Evolutionary conservation across 2,888 invertebrate species (phyloP), one percentile per base, ranked within the genome.

Genomic region (Drosophila fulvimacula): DNA sequence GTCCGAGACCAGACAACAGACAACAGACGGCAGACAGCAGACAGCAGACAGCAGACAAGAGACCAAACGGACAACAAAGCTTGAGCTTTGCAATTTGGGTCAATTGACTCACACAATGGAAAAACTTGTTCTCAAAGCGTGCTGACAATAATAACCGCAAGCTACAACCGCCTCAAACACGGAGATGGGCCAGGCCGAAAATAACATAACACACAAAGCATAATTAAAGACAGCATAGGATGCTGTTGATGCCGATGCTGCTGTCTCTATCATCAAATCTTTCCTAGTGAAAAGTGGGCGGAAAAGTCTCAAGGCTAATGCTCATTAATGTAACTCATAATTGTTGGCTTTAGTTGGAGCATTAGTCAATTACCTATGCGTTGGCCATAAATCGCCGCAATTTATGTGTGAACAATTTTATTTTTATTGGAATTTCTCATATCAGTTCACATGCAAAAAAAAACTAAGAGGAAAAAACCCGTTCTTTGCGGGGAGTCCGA

Each of bases 81-180:
- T 81, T 52, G 41, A 73, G 82, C 76, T 73, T 53, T 59, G 58
- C 73, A 73, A 85, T 88, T 85, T 88, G 82, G 85, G 85, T 85
- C 85, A 85, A 85, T 85, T 85, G 85, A 85, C 87, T 88, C 88
- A 74, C 78, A 81, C 69, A 69, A 53, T 41, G 61, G 61, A 56
- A 65, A 76, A 76, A 76, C 88, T 88, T 88, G 87, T 82, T 82
- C 82, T 82, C 75, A 81, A 75, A 77, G 67, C 81, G 38, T 17
- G 67, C 89, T 80, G 82, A 82, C 89, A 86, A 82, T 80, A 82
- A 86, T 80, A 82, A 86, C 83, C 81, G 69, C 86, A 82, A 76
- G 64, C 36, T 34, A 51, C 67, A 53, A 58, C 41, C 56, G 38
- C 36, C 27, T 19, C 41, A 17, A 4, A 48, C 17, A 30, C 48